Percentiles rank a stretch among this genome's conserved stretches.
Conservation (phyloP, 2,888 invertebrate genomes). For the Sceliomorpha sp. region DNA sequence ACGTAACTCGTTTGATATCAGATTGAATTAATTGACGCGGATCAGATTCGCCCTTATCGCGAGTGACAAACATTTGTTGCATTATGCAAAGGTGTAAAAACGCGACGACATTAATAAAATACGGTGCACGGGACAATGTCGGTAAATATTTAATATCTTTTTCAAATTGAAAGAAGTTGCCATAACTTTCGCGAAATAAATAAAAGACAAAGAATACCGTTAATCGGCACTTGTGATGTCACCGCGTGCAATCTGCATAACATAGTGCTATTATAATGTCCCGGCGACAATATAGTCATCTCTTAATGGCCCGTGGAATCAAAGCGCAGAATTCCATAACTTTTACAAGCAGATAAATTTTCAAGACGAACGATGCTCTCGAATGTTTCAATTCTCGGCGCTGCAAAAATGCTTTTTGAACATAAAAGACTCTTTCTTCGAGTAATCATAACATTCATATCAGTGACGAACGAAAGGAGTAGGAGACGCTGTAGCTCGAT, state of each 20-base stretch:
- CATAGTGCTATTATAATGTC: slow-evolving; percentile 45
- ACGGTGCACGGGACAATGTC: slow-evolving; percentile 11
- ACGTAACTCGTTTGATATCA: slow-evolving; percentile 68
- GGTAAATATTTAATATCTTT: slow-evolving; percentile 24
- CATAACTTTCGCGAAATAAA: slow-evolving; percentile 27
- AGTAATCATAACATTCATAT: slow-evolving; percentile 62
- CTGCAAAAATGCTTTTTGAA: slow-evolving; percentile 39
- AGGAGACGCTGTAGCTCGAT: slow-evolving; percentile 44
- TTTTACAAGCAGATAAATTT: slow-evolving; percentile 59
- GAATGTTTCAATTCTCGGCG: slow-evolving; percentile 56
- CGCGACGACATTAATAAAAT: slow-evolving; percentile 16
- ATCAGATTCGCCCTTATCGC: too few species aligned
- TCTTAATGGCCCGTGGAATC: slow-evolving; percentile 52
- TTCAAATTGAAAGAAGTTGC: slow-evolving; percentile 4
- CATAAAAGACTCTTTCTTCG: slow-evolving; percentile 53
- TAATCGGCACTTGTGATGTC: slow-evolving; percentile 48
- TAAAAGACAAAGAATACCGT: slow-evolving; percentile 34
- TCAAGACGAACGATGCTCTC: slow-evolving; percentile 57
- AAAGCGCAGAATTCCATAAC: slow-evolving; percentile 57
- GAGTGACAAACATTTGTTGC: slow-evolving; percentile 73
- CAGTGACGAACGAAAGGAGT: slow-evolving; percentile 57
- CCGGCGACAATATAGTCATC: slow-evolving; percentile 53
- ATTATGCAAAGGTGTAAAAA: neutral
- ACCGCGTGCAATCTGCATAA: slow-evolving; percentile 51
- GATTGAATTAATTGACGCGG: slow-evolving; percentile 75